Evolutionary conservation across 2,888 invertebrate genomes (phyloP), one percentile per base, ranked within the genome.

Genomic region (Priocnemis perturbator): DNA sequence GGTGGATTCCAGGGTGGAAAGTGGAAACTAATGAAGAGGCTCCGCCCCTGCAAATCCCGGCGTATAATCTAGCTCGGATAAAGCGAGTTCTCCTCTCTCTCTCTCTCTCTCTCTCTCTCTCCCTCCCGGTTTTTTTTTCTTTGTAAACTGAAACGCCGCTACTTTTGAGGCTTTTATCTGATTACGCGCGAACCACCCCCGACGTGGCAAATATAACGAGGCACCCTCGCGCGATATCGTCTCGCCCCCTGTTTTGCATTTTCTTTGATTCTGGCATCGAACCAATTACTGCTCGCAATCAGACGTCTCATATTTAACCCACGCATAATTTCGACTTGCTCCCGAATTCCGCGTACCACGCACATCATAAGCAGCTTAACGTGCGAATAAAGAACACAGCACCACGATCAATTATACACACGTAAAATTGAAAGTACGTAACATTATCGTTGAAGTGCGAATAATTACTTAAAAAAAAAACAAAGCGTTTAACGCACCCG

Each of bases 101-200:
- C n/a, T 11, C 30, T 30, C 37, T 20, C 9, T 44, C 26, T 11
- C 20, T n/a, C 44, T 44, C 19, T 47, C 3, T 3, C 47, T 47
- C 20, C 5, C 2, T n/a, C 19, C 14, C 50, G 50, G 1, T 9
- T 50, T 17, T 50, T 14, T n/a, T 50, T n/a, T 78, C 81, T 81
- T 77, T 77, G 75, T 64, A 64, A 76, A 73, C 74, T 75, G 73
- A 71, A 81, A 72, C 75, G 69, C 60, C 64, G 76, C 74, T 78
- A 81, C 81, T 82, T 83, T 84, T 81, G 84, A 83, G 70, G 72
- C 74, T 69, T 71, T 82, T 82, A 84, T 83, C 83, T 69, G 79
- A 84, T 84, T 64, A 45, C 50, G 44, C 63, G 55, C 26, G 57
- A 26, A 47, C 52, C 45, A 50, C 45, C 67, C 65, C 69, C 65